These are phyloP conservation scores for Genyomyrus donnyi DNA, from an alignment of 2,113 vertebrate genomes.

Conservation along the genomic window DNA sequence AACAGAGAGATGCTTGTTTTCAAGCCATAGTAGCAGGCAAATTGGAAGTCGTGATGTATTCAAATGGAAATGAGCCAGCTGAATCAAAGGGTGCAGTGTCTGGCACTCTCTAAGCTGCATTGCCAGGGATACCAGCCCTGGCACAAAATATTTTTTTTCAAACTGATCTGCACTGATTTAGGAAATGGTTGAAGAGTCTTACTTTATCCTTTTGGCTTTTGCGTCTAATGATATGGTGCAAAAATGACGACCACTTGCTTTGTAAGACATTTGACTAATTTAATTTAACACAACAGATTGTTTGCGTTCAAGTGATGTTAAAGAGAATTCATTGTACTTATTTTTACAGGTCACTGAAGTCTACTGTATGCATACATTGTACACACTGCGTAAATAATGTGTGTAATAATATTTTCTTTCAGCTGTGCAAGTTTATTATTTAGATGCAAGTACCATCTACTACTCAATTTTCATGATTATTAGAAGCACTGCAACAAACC, in stretches of 20 bases:
- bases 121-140: constrained; percentile 57
- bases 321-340: background rate
- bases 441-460: background rate
- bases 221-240: background rate
- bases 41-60: constrained; percentile 49
- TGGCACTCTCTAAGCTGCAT: constrained; percentile 51
- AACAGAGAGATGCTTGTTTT: constrained; percentile 63
- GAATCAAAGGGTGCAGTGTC: constrained; percentile 55
- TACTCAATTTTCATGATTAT: background rate
- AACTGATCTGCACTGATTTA: background rate
- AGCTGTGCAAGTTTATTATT: background rate
- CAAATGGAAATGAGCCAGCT: constrained; percentile 58
- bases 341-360: background rate
- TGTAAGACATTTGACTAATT: background rate
- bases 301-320: background rate
- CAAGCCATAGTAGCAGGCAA: constrained; percentile 48
- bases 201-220: constrained; percentile 1
- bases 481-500: background rate
- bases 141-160: constrained; percentile 7
- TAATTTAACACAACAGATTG: background rate
- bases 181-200: background rate
- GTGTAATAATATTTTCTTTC: background rate
- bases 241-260: background rate
- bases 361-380: background rate
- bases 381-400: background rate